Evolutionary conservation across 2,797 vertebrate species (phyloP).

Genomic region (Sebastes miniatus): DNA sequence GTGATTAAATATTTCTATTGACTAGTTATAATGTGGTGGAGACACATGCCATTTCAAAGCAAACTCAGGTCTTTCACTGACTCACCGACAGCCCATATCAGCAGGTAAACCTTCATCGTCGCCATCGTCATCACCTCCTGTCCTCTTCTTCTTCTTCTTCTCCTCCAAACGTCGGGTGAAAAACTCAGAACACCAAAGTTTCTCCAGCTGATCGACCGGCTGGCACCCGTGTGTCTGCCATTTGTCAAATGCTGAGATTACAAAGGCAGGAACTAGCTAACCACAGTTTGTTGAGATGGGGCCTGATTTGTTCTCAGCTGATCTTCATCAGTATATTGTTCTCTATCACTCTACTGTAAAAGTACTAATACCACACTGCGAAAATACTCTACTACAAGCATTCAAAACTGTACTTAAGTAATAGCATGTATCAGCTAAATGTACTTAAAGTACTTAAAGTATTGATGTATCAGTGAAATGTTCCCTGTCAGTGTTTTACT

Average conservation of each 20-base stretch:
- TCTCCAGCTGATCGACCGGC: too few relatives aligned
- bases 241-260: accelerated
- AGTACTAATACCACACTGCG: not conserved
- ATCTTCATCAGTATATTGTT: too few relatives aligned
- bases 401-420: not conserved
- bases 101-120: not conserved
- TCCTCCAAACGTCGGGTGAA: not conserved
- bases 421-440: not conserved
- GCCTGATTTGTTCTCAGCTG: not conserved
- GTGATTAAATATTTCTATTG: too few relatives aligned
- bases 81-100: slow-evolving; percentile 49
- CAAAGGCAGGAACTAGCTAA: not conserved
- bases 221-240: not conserved
- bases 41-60: not conserved
- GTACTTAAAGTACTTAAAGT: not conserved
- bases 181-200: not conserved
- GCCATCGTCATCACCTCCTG: not conserved
- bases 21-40: not conserved
- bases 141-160: not conserved
- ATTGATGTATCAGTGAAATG: too few relatives aligned
- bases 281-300: not conserved
- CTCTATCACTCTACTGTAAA: not conserved
- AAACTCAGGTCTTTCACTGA: not conserved
- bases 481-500: not conserved
- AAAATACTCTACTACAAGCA: not conserved